Conservation (phyloP, 2,113 vertebrate species). For the Eulacestoma nigropectus region DNA sequence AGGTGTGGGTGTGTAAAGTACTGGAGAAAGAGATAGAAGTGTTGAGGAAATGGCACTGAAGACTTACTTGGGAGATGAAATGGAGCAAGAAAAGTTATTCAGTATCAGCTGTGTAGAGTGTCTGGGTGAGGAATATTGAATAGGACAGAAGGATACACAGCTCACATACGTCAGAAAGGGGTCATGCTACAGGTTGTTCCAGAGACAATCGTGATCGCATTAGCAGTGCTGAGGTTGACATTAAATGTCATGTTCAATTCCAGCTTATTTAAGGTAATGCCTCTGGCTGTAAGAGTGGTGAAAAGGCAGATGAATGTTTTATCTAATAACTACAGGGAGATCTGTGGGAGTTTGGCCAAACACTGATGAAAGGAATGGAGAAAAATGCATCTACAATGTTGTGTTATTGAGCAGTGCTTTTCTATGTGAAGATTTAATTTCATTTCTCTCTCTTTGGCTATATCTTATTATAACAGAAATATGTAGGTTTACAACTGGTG, state of each 20-base stretch:
- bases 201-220: conserved; percentile 35
- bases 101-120: neutral
- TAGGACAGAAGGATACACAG: neutral
- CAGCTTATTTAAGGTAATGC: conserved; percentile 43
- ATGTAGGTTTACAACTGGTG: neutral
- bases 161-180: neutral
- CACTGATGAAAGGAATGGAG: neutral
- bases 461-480: neutral
- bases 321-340: conserved; percentile 56
- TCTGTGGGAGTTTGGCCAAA: conserved; percentile 16
- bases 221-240: conserved; percentile 35
- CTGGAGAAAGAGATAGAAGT: neutral
- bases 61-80: neutral
- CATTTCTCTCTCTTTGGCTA: neutral
- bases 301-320: conserved; percentile 53
- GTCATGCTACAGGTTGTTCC: neutral
- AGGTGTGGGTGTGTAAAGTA: neutral
- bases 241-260: conserved; percentile 45
- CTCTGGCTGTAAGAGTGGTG: conserved; percentile 10
- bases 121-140: neutral
- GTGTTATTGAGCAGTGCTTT: neutral
- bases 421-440: neutral
- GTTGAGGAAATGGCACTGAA: neutral
- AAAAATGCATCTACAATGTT: neutral
- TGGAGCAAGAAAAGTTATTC: neutral